Evolutionary conservation across 2,113 vertebrate genomes (phyloP).

Genomic region (Butorides virescens): DNA sequence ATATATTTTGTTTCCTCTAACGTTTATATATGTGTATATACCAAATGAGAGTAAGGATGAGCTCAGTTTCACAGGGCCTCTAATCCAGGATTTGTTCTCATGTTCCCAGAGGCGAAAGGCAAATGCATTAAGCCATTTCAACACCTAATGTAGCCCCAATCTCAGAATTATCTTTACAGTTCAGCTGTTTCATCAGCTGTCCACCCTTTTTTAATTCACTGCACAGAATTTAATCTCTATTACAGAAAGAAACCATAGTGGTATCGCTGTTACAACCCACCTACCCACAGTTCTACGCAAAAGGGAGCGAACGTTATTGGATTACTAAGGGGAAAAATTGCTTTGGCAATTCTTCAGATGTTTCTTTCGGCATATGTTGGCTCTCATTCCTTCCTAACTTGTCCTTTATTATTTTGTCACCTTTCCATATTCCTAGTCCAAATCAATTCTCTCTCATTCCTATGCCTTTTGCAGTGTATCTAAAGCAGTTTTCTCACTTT

Average conservation of each 20-base stretch:
- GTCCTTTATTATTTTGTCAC: neutral
- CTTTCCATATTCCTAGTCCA: neutral
- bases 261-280: neutral
- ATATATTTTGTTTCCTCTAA: neutral
- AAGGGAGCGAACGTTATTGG: conserved; percentile 6
- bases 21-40: accelerated
- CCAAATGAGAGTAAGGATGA: neutral
- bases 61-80: neutral
- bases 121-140: conserved; percentile 34
- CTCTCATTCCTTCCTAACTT: neutral
- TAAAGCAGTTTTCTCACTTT: neutral
- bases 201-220: conserved; percentile 16
- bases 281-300: neutral
- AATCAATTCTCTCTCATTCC: neutral
- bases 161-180: conserved; percentile 47
- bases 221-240: conserved; percentile 17
- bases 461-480: neutral
- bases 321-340: conserved; percentile 6
- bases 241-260: neutral
- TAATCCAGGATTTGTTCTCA: conserved; percentile 51
- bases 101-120: conserved; percentile 33
- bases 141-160: neutral
- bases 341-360: conserved; percentile 2
- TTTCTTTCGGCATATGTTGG: neutral
- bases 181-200: conserved; percentile 47